phyloP scores from a whole-genome alignment of 2,797 vertebrate species.

The Rhinoraja longicauda region DNA sequence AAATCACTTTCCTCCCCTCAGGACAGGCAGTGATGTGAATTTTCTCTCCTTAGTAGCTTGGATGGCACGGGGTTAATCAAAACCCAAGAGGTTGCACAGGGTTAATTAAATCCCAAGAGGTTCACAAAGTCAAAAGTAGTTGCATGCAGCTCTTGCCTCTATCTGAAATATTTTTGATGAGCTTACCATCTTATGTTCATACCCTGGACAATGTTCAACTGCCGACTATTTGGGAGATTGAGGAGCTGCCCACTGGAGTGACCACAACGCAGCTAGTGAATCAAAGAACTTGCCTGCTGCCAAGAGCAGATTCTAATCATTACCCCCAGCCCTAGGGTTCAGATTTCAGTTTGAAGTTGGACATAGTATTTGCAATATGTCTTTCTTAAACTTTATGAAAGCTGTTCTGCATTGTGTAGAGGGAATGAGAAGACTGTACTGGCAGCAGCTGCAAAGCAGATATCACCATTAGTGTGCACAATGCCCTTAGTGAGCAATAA shows the following conservation, averaged over 20 bases:
- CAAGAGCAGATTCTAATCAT: background rate
- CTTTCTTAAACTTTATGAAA: background rate
- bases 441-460: conserved; percentile 5
- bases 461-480: background rate
- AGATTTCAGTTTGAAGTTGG: background rate
- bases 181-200: background rate
- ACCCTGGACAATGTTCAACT: background rate
- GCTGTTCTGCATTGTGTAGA: background rate
- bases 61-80: background rate
- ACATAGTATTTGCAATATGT: background rate
- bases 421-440: background rate
- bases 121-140: background rate
- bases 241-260: background rate
- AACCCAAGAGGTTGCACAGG: background rate
- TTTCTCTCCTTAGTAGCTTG: background rate
- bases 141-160: background rate
- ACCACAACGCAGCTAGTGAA: background rate
- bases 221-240: background rate
- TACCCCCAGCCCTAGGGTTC: background rate
- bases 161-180: background rate
- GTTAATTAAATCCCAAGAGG: background rate
- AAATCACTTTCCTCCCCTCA: background rate
- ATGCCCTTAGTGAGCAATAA: conserved; percentile 1
- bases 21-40: background rate
- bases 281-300: background rate